Conservation (phyloP, 1,140 invertebrate genomes). For the Drosophila biarmipes region DNA sequence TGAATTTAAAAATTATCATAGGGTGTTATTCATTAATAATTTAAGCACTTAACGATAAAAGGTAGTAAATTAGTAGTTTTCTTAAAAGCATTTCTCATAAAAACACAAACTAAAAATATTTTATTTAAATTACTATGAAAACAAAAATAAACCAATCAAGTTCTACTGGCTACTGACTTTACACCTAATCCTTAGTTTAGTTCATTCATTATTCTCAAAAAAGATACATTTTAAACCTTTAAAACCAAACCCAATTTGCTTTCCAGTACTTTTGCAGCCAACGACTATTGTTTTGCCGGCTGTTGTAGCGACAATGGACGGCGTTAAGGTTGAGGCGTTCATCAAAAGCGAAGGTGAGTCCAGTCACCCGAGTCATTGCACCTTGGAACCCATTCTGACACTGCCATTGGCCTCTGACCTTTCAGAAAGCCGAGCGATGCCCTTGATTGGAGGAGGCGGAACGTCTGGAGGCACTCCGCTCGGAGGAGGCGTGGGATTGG, state of each 20-base stretch:
- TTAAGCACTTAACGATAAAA: too few relatives aligned
- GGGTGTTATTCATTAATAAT: too few relatives aligned
- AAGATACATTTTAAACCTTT: not conserved
- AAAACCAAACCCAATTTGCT: not conserved
- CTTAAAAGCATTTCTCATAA: too few relatives aligned
- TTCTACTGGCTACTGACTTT: too few relatives aligned
- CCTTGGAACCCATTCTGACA: conserved; percentile 38
- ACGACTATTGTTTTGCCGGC: conserved; percentile 3
- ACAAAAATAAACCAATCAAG: too few relatives aligned
- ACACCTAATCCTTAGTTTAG: too few relatives aligned
- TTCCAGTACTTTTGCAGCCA: conserved; percentile 1
- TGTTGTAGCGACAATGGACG: conserved; percentile 41
- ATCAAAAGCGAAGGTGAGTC: conserved; percentile 77
- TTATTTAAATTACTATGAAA: too few relatives aligned
- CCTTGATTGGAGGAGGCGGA: conserved; percentile 43
- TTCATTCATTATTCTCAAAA: too few relatives aligned
- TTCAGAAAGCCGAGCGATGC: conserved; percentile 62
- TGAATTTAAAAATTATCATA: too few relatives aligned
- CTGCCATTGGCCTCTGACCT: conserved; percentile 37
- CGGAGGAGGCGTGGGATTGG: conserved; percentile 49
- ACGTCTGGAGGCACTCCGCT: conserved; percentile 37
- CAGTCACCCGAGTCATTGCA: conserved; percentile 36
- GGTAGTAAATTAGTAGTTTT: too few relatives aligned
- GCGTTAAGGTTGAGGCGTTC: conserved; percentile 72
- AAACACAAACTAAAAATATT: too few relatives aligned